Percentiles rank a stretch among this genome's conserved stretches.
Conservation (phyloP, 2,113 vertebrate genomes). For the Thalassarche chlororhynchos region DNA sequence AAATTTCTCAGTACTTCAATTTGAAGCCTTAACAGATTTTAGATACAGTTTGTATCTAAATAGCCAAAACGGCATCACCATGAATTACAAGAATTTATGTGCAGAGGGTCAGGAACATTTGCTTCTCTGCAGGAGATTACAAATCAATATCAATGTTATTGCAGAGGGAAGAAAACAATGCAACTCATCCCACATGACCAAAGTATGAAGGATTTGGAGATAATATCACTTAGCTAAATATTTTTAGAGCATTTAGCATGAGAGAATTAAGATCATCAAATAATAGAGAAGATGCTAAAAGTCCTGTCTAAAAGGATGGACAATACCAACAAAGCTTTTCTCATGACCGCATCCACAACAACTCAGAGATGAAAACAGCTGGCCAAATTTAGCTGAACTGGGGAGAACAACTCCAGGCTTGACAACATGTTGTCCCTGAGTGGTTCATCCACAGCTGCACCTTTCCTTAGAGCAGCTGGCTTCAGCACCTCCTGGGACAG, state of each 20-base stretch:
- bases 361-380: neutral
- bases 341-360: neutral
- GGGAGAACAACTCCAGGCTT: neutral
- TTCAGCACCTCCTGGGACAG: neutral
- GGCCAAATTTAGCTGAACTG: neutral
- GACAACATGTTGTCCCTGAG: neutral
- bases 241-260: neutral
- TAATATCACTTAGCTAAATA: neutral
- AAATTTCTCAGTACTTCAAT: neutral
- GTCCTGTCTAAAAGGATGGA: neutral
- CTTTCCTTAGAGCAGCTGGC: neutral
- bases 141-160: neutral
- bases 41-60: neutral
- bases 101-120: constrained; percentile 1
- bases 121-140: neutral
- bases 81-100: neutral
- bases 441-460: neutral
- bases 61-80: neutral
- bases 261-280: neutral
- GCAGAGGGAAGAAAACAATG: neutral
- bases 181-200: neutral
- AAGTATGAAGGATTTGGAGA: neutral
- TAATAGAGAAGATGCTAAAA: neutral
- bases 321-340: neutral
- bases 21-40: neutral